phyloP scores from a whole-genome alignment of 1,140 invertebrate genomes.

The Triops cancriformis region DNA sequence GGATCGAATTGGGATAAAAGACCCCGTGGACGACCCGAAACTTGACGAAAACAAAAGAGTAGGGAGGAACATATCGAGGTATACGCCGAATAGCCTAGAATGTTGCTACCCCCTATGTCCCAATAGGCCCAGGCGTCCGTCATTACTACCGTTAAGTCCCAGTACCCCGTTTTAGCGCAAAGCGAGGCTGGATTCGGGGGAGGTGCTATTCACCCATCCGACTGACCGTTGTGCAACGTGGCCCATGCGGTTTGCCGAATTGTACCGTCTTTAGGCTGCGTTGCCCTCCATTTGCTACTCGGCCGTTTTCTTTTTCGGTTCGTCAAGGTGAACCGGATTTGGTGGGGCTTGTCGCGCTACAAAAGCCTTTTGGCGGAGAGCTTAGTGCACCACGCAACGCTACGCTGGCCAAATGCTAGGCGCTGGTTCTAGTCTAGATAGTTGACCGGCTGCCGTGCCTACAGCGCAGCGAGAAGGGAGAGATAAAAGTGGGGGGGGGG shows the following conservation, averaged over 20 bases:
- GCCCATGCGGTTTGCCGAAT: too few species aligned
- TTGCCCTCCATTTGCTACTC: neutral
- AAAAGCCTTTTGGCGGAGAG: constrained; percentile 2
- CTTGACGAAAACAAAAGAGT: neutral
- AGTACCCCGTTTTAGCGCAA: too few species aligned
- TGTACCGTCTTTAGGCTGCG: too few species aligned
- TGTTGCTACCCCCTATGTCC: neutral
- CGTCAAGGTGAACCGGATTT: constrained; percentile 12
- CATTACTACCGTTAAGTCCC: too few species aligned
- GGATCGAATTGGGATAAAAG: neutral
- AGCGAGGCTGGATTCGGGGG: too few species aligned
- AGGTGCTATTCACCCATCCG: too few species aligned
- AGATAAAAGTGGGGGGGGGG: neutral
- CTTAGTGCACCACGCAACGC: neutral
- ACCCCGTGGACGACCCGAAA: neutral
- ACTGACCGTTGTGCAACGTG: too few species aligned
- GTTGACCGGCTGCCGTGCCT: constrained; percentile 7
- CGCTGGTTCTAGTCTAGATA: constrained; percentile 1
- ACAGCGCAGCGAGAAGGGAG: neutral
- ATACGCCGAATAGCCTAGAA: neutral
- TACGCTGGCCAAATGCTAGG: neutral
- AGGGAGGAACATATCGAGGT: neutral
- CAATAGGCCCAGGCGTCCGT: too few species aligned
- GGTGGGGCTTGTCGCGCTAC: neutral
- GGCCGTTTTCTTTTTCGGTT: neutral